phyloP scores from a whole-genome alignment of 2,113 vertebrate genomes.

The Myiozetetes cayanensis region DNA sequence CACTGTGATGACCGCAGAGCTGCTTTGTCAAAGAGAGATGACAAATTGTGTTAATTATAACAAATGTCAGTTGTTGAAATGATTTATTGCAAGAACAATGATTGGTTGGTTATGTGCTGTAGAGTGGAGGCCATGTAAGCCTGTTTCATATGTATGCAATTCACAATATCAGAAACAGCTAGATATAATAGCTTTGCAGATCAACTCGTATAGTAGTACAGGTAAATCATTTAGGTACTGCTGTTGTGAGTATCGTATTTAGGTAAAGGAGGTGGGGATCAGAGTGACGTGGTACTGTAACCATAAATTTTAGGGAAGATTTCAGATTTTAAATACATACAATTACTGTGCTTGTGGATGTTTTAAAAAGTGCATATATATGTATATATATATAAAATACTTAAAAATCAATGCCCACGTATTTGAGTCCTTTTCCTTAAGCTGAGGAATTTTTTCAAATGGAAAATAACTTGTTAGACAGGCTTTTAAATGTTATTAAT shows the following conservation, averaged over 20 bases:
- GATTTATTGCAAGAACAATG: constrained; percentile 26
- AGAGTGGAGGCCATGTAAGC: neutral
- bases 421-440: neutral
- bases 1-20: neutral
- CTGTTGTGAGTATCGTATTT: neutral
- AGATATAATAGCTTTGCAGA: neutral
- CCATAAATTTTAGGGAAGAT: neutral
- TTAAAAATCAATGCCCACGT: neutral
- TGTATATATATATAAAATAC: no score
- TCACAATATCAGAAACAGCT: neutral
- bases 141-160: neutral
- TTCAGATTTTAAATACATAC: neutral
- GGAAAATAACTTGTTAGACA: neutral
- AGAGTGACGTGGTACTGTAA: neutral
- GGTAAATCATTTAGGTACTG: neutral
- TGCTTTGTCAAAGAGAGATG: neutral
- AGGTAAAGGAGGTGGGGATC: neutral
- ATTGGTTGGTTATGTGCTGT: neutral
- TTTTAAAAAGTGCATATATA: neutral
- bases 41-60: constrained; percentile 56
- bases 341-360: neutral
- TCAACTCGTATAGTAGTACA: neutral
- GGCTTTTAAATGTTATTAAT: neutral
- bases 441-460: neutral
- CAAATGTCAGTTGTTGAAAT: constrained; percentile 23